Base-by-base conservation (phyloP, 2,797 vertebrate species). In the Iguana delicatissima region DNA sequence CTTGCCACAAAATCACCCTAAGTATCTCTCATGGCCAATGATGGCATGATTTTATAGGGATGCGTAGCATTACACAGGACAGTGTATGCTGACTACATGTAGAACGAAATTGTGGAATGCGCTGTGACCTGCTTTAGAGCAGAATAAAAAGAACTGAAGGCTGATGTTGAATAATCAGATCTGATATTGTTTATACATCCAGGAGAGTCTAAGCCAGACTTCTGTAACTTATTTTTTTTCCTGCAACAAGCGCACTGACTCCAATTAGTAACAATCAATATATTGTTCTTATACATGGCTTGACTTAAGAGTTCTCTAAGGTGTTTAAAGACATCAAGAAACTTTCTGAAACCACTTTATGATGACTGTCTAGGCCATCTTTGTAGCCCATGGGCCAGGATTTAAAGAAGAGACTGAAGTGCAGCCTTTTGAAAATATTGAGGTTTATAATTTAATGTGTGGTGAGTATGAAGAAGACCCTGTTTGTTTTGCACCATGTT, bases 361-460 rank as follows among this genome's bases (percentile, higher is more conserved):
- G 57, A 84, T 93, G 90, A 50, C 62, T n/a, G 80, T 90, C 35
- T 84, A 99, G 99, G 97, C 98, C 10, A 98, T 99, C 96, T 99
- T 99, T 95, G 93, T 99, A 67, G 99, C 97, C 85, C 95, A 98
- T 55, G 99, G 99, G 35, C 98, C 99, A 90, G 97, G 96, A 89
- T 98, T 99, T 93, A 98, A 98, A 95, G 95, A 95, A 29, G 95
- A 97, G 26, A 97, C 94, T 0, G 97, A 98, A 67, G 98, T 99
- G 24, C 97, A 98, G 50, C 96, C 98, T 83, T 99, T 99, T 97
- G 99, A 99, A 94, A 99, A 98, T 95, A 99, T 99, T n/a, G 99
- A 99, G 95, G 12, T 99, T 74, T 99, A 99, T 95, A 99, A 99
- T 95, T 97, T 99, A 87, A 95, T 99, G 95, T 99, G 99, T 96